Evolutionary conservation across 2,797 vertebrate genomes (phyloP).

Genomic region (Hephaestus fuliginosus): DNA sequence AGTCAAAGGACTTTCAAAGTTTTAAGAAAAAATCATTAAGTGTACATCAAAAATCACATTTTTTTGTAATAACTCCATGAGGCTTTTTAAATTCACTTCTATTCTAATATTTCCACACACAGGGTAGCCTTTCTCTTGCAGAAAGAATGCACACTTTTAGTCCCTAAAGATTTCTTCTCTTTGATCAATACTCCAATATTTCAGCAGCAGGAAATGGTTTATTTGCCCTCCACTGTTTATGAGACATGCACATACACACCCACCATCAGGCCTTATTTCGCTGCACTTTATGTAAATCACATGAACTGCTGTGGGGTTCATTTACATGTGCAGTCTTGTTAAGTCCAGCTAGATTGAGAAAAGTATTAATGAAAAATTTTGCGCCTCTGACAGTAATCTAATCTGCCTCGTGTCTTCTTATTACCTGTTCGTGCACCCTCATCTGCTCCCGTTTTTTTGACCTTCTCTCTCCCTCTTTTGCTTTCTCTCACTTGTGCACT

Average conservation of each 20-base stretch:
- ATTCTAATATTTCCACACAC: not conserved
- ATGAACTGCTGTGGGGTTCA: slow-evolving; percentile 4
- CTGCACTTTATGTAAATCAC: slow-evolving; percentile 32
- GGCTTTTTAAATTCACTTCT: not conserved
- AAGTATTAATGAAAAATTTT: not conserved
- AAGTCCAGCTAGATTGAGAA: slow-evolving; percentile 19
- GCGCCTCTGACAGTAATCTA: not conserved
- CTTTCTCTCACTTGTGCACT: not conserved
- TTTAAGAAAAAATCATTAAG: not conserved
- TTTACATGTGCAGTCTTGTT: slow-evolving; percentile 5
- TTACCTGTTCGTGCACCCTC: not conserved
- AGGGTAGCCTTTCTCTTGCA: not conserved
- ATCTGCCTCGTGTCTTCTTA: not conserved
- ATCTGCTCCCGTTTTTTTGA: slow-evolving; percentile 23
- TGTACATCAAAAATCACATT: not conserved
- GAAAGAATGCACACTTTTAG: not conserved
- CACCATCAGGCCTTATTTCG: not conserved
- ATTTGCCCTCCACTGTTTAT: not conserved
- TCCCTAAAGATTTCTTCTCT: not conserved
- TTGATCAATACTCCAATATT: not conserved
- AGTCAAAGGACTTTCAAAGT: not conserved
- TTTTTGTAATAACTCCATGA: not conserved
- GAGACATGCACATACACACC: not conserved
- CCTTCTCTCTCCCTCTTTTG: slow-evolving; percentile 20
- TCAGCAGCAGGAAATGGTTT: not conserved